Base-by-base conservation (phyloP, 1,140 invertebrate species). In the Drosophila pseudoananassae region DNA sequence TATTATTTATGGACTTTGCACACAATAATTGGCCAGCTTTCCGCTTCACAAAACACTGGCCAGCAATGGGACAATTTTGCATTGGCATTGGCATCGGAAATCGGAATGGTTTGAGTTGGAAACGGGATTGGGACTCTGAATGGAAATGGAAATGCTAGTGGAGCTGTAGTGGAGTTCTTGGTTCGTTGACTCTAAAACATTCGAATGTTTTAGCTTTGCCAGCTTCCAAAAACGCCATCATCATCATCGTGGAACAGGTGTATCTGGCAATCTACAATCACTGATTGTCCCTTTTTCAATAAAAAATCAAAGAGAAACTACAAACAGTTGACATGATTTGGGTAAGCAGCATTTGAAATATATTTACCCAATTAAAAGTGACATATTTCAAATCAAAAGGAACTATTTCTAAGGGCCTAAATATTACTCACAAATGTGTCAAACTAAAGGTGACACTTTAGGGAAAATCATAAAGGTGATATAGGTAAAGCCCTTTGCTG, bases 21-120 rank as follows among this genome's bases (percentile, higher is more conserved):
- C 77, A 84, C 59, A 80, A 80, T 87, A 84, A 81, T 84, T 87
- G 81, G 81, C 63, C 53, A 75, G 69, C 65, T 73, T 83, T 73
- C 53, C 65, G 70, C 61, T 69, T 61, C 66, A 64, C 49, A 69
- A 59, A 27, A 31, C 46, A 59, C 15, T 43, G 61, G 45, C 33
- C 64, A 60, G 43, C 54, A 46, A 57, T 46, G 17, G 43, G 43
- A 46, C 43, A 46, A 36, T 56, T 46, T 47, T 45, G 55, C 27
- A 57, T 47, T 56, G 63, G 63, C 38, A 69, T 68, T 69, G 63
- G 63, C 38, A 69, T 68, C 63, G 63, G 51, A 55, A 55, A 66
- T 69, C 50, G 50, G 50, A 47, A 49, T n/a, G 17, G 29, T 40
- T 38, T 55, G 27, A 45, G 60, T 45, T 6, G 40, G 14, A 43